Evolutionary conservation across 1,140 invertebrate species (phyloP), one percentile per base, ranked within the genome.

Genomic region (Neomicropteryx cornuta): DNA sequence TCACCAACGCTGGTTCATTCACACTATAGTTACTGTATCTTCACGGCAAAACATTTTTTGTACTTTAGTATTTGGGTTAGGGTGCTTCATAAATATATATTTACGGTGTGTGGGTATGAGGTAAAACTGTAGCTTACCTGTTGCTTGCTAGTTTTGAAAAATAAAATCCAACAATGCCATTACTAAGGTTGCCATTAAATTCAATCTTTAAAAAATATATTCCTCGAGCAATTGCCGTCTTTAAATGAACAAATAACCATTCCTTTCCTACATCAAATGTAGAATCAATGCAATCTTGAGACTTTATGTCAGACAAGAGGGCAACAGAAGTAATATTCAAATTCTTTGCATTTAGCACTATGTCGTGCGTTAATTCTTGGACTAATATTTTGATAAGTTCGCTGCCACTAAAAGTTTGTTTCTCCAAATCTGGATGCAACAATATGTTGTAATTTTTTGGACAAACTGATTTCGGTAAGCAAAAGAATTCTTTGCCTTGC

Each of bases 401-500:
- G 20, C 60, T 66, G 1, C 89, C 88, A 37, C 62, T 53, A 53
- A 87, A 91, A 10, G 66, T 74, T 6, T 79, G 82, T 6, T 62
- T 64, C 17, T 69, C 58, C 21, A 93, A 56, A 55, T 89, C 71
- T 0, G 89, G 88, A 42, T 78, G 64, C 20, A 93, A 59, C 5
- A 68, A 70, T 1, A 95, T 53, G 36, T 83, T 76, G 53, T 95
- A 94, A 46, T 80, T 75, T 1, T 71, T 41, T 0, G 90, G 88
- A 10, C 66, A 60, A 1, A 88, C 68, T 37, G 76, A 63, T 5
- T 57, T 55, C 0, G 86, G 76, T 28, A 96, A 63, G 19, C 83
- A 68, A 46, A 70, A 73, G 18, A 48, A 45, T 14, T 66, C 17
- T n/a, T 64, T 53, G 3, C 53, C 20, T 27, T 27, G n/a, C n/a